phyloP scores from a whole-genome alignment of 2,888 invertebrate species.

The Matsumyia berberina region DNA sequence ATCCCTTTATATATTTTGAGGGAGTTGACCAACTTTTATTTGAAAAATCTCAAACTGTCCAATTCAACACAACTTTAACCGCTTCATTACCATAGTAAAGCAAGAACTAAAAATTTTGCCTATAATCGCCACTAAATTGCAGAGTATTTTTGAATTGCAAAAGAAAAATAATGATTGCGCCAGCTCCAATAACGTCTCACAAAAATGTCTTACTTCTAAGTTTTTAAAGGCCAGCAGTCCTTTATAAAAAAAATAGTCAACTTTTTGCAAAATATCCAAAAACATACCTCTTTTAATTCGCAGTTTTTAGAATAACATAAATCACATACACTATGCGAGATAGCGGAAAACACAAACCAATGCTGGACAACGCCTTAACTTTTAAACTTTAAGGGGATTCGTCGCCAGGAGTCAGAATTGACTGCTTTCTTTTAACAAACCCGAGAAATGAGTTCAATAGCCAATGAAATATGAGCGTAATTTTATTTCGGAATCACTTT shows the following conservation, averaged over 20 bases:
- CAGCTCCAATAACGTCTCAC: neutral
- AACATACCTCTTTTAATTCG: slow-evolving; percentile 34
- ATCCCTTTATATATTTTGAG: slow-evolving; percentile 32
- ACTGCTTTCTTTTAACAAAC: slow-evolving; percentile 20
- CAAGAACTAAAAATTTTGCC: neutral
- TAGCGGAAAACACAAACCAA: slow-evolving; percentile 23
- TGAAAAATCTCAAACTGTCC: slow-evolving; percentile 8
- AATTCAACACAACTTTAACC: neutral
- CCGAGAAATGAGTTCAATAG: neutral
- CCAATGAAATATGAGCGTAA: neutral
- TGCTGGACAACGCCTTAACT: slow-evolving; percentile 71
- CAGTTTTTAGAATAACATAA: slow-evolving; percentile 53
- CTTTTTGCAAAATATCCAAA: neutral
- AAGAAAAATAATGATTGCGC: slow-evolving; percentile 12
- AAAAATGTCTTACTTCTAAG: slow-evolving; percentile 1
- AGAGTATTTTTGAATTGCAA: neutral
- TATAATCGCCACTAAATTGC: neutral
- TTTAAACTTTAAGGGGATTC: slow-evolving; percentile 16
- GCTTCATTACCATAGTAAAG: slow-evolving; percentile 6
- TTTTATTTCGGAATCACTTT: slow-evolving; percentile 45
- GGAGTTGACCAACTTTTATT: slow-evolving; percentile 49
- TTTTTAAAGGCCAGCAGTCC: neutral
- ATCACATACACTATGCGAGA: slow-evolving; percentile 29
- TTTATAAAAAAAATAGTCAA: neutral
- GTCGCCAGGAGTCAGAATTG: neutral